Conservation (phyloP, 92 coral and sea anemone species). For the Umimayanthus kanabou region DNA sequence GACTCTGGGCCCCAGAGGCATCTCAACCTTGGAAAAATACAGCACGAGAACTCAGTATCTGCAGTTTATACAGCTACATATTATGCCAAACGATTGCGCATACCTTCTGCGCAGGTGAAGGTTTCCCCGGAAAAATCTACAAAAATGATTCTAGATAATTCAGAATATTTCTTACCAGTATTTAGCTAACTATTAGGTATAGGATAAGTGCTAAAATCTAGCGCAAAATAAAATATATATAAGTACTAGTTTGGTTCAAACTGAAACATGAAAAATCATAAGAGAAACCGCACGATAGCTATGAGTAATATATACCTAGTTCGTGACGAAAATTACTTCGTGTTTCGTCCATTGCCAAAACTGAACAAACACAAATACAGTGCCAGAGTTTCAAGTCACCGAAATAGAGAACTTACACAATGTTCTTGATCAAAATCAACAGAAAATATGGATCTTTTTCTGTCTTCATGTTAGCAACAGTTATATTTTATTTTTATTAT, state of each 20-base stretch:
- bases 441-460: too few species aligned
- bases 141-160: not conserved
- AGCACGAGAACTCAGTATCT: not conserved
- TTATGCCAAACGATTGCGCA: constrained; percentile 3
- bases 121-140: not conserved
- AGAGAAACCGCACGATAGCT: not conserved
- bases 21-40: constrained; percentile 45
- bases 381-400: not conserved
- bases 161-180: not conserved
- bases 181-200: not conserved
- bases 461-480: not conserved
- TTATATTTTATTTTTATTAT: too few species aligned
- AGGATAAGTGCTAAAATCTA: not conserved
- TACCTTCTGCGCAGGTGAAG: constrained; percentile 13
- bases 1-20: constrained; percentile 73
- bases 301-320: not conserved
- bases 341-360: not conserved
- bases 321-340: not conserved
- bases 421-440: not conserved
- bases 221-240: too few species aligned
- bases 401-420: not conserved
- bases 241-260: not conserved
- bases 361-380: not conserved
- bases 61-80: not conserved
- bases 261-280: not conserved